These are phyloP conservation scores for Oceanodroma leucorhoa DNA, from an alignment of 2,797 vertebrate species.

Conservation along the genomic window DNA sequence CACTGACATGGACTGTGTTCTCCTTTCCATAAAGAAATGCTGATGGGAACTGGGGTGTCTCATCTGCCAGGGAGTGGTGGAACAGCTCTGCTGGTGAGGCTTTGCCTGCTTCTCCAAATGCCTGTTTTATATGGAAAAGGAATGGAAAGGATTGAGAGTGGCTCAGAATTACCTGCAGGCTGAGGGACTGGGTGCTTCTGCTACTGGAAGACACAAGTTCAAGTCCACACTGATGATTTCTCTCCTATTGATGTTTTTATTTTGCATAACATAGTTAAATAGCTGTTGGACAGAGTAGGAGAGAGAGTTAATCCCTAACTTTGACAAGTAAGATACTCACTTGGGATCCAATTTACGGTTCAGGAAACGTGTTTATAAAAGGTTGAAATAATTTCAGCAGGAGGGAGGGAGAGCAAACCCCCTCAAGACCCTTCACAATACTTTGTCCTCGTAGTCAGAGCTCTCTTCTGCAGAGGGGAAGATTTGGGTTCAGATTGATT, in stretches of 20 bases:
- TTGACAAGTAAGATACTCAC: not conserved
- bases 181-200: not conserved
- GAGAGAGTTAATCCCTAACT: not conserved
- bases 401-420: not conserved
- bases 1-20: not conserved
- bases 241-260: not conserved
- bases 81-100: not conserved
- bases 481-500: not conserved
- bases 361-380: not conserved
- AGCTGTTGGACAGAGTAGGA: not conserved
- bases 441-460: not conserved
- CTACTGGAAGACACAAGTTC: not conserved
- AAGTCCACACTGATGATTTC: not conserved
- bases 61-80: not conserved
- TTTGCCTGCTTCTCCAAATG: not conserved
- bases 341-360: not conserved
- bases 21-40: not conserved
- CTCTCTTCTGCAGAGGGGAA: not conserved
- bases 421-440: not conserved
- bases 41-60: not conserved
- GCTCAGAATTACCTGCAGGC: not conserved
- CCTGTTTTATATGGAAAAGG: not conserved
- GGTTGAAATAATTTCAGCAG: not conserved
- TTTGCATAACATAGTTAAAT: not conserved
- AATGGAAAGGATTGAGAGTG: not conserved